phyloP scores from a whole-genome alignment of 2,113 vertebrate genomes.

The Dendropsophus ebraccatus region DNA sequence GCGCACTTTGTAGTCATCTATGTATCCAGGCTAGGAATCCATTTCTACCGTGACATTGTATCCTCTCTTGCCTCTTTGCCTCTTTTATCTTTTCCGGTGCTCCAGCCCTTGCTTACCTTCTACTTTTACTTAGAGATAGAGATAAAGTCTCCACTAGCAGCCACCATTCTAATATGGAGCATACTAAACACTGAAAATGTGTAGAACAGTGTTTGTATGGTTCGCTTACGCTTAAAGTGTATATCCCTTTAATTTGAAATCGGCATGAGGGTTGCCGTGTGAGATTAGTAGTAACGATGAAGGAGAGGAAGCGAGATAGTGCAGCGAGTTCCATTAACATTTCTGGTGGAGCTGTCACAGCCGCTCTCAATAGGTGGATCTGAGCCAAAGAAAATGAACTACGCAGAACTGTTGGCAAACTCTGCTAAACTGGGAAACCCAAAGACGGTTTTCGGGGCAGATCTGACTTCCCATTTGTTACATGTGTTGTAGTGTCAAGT shows the following conservation, averaged over 20 bases:
- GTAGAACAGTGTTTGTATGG: not conserved
- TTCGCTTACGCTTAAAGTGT: not conserved
- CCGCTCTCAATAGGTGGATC: constrained; percentile 25
- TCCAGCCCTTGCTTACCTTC: not conserved
- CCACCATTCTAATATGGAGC: not conserved
- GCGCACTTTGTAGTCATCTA: not conserved
- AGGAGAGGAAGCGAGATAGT: constrained; percentile 39
- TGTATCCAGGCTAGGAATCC: not conserved
- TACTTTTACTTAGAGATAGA: not conserved
- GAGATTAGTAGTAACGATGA: constrained; percentile 23
- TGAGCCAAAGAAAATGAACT: constrained; percentile 41
- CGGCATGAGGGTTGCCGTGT: not conserved
- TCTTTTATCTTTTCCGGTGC: not conserved
- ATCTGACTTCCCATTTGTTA: constrained; percentile 42
- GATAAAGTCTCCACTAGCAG: not conserved
- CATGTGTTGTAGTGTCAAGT: constrained; percentile 28
- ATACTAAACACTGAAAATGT: not conserved
- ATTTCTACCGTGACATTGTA: not conserved
- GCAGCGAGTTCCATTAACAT: constrained; percentile 39
- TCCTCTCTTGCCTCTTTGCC: not conserved
- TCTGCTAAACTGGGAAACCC: constrained; percentile 29
- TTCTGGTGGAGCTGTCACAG: constrained; percentile 34
- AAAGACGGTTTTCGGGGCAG: constrained; percentile 22
- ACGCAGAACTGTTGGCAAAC: constrained; percentile 41
- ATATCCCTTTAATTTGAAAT: not conserved